Base-by-base conservation (phyloP, 1,140 invertebrate genomes). In the Neuroterus valhalla region DNA sequence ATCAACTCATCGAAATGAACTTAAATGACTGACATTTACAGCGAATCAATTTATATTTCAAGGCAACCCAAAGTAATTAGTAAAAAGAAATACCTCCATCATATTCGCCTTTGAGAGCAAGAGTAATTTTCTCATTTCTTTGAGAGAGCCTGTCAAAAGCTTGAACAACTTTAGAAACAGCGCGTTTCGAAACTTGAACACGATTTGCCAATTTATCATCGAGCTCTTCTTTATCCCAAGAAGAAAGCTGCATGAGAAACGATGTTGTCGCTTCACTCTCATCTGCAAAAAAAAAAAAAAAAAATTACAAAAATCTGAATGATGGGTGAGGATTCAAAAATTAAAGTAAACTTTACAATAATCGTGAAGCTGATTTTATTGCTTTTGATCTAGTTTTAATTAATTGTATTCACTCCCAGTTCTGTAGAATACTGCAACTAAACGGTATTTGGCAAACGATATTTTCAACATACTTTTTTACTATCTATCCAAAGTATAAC, bases 151-250 rank as follows among this genome's bases (percentile, higher is more conserved):
- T 92, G 90, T 99, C 98, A 91, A 99, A 99, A 8, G 97, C 97
- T 89, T 98, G 97, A 66, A 99, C 94, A 44, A 99, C 95, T 91
- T 99, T 99, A 3, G 96, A 97, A 68, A 99, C 98, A 31, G 97
- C 97, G 79, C 98, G 91, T 82, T 96, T 96, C 15, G 96, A 97
- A 8, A 98, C 96, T 91, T 97, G 95, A 74, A 99, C 97, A 72
- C 97, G 91, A 90, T 98, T 98, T 3, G 97, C 96, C 21, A 99
- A 92, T 88, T 98, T 98, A 79, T 98, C 97, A 89, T 99, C 97
- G 70, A 99, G 90, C 87, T 99, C 98, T 85, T 98, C 96, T 85
- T 98, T 98, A 88, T 99, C 98, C 98, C 98, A 99, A 12, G 97
- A 98, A 23, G 98, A 98, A n/a, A 99, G 89, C 84, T 98, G 96